Evolutionary conservation across 2,797 vertebrate genomes (phyloP).

Genomic region (Falco concolor): DNA sequence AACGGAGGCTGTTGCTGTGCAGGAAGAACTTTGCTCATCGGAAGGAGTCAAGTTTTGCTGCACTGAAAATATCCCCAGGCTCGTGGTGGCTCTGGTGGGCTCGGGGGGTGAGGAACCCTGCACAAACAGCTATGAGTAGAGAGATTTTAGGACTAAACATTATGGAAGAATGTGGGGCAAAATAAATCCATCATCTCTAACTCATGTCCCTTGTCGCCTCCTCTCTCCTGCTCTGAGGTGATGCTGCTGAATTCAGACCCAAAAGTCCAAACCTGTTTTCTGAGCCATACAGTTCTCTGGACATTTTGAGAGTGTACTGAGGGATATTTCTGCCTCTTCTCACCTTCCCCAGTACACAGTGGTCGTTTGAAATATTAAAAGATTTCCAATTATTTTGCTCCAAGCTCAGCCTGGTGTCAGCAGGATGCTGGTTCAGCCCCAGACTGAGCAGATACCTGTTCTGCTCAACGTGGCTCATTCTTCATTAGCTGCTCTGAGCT

Average conservation of each 20-base stretch:
- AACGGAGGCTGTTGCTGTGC: accelerated
- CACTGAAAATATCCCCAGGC: background rate
- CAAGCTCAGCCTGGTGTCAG: background rate
- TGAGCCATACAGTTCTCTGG: background rate
- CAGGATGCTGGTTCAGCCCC: background rate
- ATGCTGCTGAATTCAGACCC: background rate
- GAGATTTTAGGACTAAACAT: background rate
- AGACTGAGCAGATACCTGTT: background rate
- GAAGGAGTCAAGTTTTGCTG: background rate
- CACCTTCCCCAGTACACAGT: background rate
- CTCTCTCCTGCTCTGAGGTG: background rate
- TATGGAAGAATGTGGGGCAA: background rate
- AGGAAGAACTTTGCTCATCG: background rate
- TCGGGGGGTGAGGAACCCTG: background rate
- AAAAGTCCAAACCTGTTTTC: background rate
- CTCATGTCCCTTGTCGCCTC: no score
- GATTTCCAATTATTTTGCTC: background rate
- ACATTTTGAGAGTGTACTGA: background rate
- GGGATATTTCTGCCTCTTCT: background rate
- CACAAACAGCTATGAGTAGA: background rate
- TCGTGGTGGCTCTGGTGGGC: accelerated
- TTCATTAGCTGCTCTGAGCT: background rate
- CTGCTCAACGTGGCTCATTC: background rate
- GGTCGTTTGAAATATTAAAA: background rate
- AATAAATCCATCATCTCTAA: background rate